phyloP scores from a whole-genome alignment of 2,113 vertebrate species.

The Hypanus sabinus region DNA sequence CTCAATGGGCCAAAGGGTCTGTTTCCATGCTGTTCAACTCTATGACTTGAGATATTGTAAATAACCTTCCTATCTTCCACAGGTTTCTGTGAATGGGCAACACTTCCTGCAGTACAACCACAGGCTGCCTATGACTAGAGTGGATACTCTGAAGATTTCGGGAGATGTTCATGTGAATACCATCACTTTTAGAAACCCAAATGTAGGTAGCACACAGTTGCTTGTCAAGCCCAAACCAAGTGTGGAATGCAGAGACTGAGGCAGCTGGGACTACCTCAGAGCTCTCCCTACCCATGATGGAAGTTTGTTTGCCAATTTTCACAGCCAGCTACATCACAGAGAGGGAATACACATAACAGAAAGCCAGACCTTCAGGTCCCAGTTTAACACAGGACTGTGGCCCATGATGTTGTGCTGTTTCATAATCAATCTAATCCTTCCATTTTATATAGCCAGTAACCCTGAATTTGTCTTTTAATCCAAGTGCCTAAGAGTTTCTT shows the following conservation, averaged over 20 bases:
- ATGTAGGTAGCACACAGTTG: conserved; percentile 26
- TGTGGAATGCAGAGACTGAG: not conserved
- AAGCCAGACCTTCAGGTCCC: too few species aligned
- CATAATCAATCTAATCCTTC: too few species aligned
- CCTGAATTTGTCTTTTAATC: too few species aligned
- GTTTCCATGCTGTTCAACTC: too few species aligned
- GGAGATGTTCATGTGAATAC: conserved; percentile 40
- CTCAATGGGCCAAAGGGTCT: too few species aligned
- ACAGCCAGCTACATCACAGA: not conserved
- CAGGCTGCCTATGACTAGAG: conserved; percentile 36
- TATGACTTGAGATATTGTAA: not conserved
- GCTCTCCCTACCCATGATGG: not conserved
- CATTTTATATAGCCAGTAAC: too few species aligned
- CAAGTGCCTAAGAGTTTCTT: too few species aligned
- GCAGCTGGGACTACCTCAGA: not conserved
- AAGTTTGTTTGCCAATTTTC: not conserved
- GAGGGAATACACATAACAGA: too few species aligned
- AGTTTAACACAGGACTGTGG: too few species aligned
- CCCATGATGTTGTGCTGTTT: too few species aligned
- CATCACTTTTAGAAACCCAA: conserved; percentile 36
- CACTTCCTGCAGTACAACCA: conserved; percentile 39
- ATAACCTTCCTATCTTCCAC: too few species aligned
- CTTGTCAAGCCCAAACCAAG: too few species aligned
- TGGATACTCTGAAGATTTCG: conserved; percentile 36
- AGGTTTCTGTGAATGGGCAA: conserved; percentile 41